A percentile compares a stretch with the other conserved stretches of the same genome.
phyloP scores from a whole-genome alignment of 1,140 invertebrate genomes.

The Oncopeltus fasciatus region DNA sequence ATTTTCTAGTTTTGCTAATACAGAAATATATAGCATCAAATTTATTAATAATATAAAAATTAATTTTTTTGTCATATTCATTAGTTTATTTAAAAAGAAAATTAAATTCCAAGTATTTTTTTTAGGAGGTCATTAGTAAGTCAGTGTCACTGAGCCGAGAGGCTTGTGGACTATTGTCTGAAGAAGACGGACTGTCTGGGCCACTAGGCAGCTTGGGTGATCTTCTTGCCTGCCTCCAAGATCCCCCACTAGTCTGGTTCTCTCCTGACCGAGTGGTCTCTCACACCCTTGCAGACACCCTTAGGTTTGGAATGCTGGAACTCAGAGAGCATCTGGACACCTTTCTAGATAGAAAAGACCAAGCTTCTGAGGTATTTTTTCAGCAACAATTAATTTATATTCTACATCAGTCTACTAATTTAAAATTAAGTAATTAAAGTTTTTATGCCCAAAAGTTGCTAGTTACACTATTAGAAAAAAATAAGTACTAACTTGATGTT shows the following conservation, averaged over 20 bases:
- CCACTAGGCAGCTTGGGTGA: conserved; percentile 47
- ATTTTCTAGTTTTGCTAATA: too few relatives aligned
- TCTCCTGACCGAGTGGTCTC: conserved; percentile 40
- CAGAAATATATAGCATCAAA: too few relatives aligned
- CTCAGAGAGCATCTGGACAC: conserved; percentile 90
- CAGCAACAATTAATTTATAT: neutral
- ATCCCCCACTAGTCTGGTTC: conserved; percentile 60
- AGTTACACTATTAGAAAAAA: neutral
- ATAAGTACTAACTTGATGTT: neutral
- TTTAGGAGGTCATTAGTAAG: conserved; percentile 39
- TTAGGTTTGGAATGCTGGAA: conserved; percentile 81
- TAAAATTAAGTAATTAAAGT: neutral
- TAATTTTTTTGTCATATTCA: too few relatives aligned
- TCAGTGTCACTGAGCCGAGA: conserved; percentile 40
- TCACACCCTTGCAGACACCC: conserved; percentile 53
- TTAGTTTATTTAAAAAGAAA: too few relatives aligned
- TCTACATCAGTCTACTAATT: neutral
- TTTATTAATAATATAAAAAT: too few relatives aligned
- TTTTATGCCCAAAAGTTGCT: neutral
- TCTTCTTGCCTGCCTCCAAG: conserved; percentile 41
- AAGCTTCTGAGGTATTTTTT: conserved; percentile 75
- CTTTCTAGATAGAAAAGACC: conserved; percentile 80
- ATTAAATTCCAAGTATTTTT: too few relatives aligned
- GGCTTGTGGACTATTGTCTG: conserved; percentile 32
- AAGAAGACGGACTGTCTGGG: conserved; percentile 29